These are phyloP conservation scores for Phalangium opilio DNA, from an alignment of 2,888 invertebrate species.

Conservation along the genomic window DNA sequence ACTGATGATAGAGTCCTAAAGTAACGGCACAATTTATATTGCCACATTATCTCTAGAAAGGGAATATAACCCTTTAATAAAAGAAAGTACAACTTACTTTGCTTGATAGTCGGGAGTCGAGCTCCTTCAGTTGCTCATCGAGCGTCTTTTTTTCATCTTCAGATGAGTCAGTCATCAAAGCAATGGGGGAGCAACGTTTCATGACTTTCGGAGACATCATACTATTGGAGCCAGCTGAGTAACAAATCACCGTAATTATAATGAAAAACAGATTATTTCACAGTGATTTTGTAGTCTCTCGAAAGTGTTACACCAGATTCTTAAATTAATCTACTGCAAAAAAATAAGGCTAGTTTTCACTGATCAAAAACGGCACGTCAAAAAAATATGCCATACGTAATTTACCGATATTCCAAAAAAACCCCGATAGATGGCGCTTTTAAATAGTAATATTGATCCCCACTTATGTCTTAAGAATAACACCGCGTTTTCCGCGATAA, in stretches of 20 bases:
- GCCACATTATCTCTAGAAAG: neutral
- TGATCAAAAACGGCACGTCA: no score
- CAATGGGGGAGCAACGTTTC: constrained; percentile 1
- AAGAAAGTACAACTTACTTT: constrained; percentile 18
- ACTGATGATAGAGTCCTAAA: constrained; percentile 46
- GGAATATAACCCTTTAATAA: neutral
- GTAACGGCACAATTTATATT: neutral
- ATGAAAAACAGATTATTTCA: no score
- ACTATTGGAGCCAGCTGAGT: constrained; percentile 1
- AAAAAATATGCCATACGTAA: no score
- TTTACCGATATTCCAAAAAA: no score
- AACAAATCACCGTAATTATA: no score
- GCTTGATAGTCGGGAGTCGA: constrained; percentile 50
- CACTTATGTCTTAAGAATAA: no score
- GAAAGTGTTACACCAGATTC: no score
- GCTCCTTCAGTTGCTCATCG: constrained; percentile 63
- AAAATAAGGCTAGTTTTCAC: no score
- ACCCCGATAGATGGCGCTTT: no score
- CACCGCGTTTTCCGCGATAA: no score
- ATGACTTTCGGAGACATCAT: neutral
- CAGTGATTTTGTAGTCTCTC: no score
- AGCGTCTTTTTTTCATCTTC: constrained; percentile 26
- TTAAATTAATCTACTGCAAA: neutral
- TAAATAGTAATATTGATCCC: no score
- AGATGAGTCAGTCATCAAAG: neutral